A percentile compares a stretch with the other conserved stretches of the same genome.
These are phyloP conservation scores for Bombylius discolor DNA, from an alignment of 2,888 invertebrate species.

Conservation along the genomic window DNA sequence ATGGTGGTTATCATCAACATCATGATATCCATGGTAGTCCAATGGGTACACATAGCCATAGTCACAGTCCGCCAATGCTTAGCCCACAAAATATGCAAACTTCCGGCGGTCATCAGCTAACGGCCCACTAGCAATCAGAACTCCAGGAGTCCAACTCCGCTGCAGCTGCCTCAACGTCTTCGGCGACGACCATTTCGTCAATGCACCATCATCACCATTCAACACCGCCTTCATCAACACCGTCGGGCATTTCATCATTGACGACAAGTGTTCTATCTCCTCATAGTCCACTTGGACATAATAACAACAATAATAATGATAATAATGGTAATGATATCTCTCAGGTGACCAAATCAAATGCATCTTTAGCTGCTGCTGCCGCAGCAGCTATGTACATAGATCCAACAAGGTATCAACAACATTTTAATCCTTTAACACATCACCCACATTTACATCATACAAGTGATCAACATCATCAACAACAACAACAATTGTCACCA, in stretches of 20 bases:
- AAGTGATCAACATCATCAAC: constrained; percentile 24
- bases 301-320: constrained; percentile 23
- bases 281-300: constrained; percentile 31
- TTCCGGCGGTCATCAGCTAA: constrained; percentile 61
- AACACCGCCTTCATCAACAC: constrained; percentile 33
- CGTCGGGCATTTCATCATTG: constrained; percentile 33
- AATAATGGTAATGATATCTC: constrained; percentile 17
- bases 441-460: constrained; percentile 35
- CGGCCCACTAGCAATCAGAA: constrained; percentile 76
- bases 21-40: constrained; percentile 75
- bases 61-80: constrained; percentile 68
- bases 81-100: constrained; percentile 63
- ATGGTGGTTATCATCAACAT: constrained; percentile 59
- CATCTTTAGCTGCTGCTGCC: constrained; percentile 36
- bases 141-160: constrained; percentile 57
- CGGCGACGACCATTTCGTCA: constrained; percentile 19
- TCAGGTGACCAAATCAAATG: constrained; percentile 25
- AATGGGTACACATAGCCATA: constrained; percentile 70
- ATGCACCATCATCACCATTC: constrained; percentile 23
- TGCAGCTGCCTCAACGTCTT: constrained; percentile 37
- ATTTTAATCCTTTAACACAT: constrained; percentile 23
- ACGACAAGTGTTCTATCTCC: constrained; percentile 35
- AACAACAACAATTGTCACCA: constrained; percentile 19
- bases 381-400: constrained; percentile 38
- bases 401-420: constrained; percentile 36